Base-by-base conservation (phyloP, 2,888 invertebrate species). In the Andrena minutula region DNA sequence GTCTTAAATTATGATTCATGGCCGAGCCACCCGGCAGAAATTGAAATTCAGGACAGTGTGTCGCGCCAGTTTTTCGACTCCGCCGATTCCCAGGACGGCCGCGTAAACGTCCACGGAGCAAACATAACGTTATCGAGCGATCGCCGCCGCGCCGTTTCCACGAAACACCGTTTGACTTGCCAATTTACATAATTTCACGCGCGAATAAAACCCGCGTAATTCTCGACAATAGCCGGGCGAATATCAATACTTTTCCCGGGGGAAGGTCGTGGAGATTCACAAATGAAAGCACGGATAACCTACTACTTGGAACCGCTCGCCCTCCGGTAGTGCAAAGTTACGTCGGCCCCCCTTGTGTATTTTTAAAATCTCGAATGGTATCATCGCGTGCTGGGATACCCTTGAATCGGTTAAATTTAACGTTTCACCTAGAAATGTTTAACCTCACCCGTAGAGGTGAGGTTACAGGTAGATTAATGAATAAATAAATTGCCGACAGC, bases 1-100 rank as follows among this genome's bases (percentile, higher is more conserved):
- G 53, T 53, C 74, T 80, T 68, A 73, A 80, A 82, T 82, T 80
- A 75, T 80, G 75, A 82, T 75, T 72, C 71, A 72, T 75, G 79
- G 63, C 30, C 47, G 75, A 32, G 26, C 56, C 56, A 32, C 23
- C 16, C 8, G 5, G 47, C 35, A 0, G 58, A 66, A 65, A 75
- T 79, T 79, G 79, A 71, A 82, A 80, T 72, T 68, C 80, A 35
- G 61, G 8, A 47, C 64, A 26, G 23, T 28, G 66, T 65, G 58
- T 58, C 80, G 51, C 30, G 51, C 32, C 28, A 53, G 82, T 82
- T 82, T 75, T 82, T 80, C 75, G 72, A 80, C 75, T 56, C 35
- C 28, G 32, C 28, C 71, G 64, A 65, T 58, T 71, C 77, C 65
- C 71, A 41, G 47, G 58, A 20, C 20, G 32, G 63, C 60, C 35